Conservation (phyloP, 30 jellyfish, hydroid and myxozoan species). For the Sanderia malayensis region DNA sequence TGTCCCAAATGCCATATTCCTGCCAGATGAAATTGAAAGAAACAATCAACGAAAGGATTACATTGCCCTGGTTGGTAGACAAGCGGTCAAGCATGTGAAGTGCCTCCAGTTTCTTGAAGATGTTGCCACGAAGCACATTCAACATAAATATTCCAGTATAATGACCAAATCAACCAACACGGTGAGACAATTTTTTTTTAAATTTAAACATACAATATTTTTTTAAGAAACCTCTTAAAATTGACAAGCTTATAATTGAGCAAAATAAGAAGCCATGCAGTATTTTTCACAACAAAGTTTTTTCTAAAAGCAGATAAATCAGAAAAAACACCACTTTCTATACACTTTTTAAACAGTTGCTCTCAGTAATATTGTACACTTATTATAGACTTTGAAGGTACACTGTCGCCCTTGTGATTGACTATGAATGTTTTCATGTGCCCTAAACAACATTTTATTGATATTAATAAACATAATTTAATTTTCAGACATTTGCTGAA, state of each 20-base stretch:
- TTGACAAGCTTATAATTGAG: background rate
- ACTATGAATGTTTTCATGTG: no score
- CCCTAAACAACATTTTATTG: no score
- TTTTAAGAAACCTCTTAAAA: background rate
- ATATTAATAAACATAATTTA: no score
- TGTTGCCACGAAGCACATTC: slow-evolving; percentile 25
- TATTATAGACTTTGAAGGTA: no score
- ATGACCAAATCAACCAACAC: slow-evolving; percentile 9
- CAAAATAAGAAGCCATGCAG: background rate
- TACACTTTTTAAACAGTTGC: no score
- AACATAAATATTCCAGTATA: slow-evolving; percentile 19
- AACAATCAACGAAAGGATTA: slow-evolving; percentile 19
- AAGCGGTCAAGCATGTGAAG: slow-evolving; percentile 13
- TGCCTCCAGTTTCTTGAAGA: slow-evolving; percentile 7
- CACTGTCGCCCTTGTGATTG: no score
- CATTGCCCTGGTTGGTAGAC: slow-evolving; percentile 14
- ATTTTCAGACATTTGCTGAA: no score
- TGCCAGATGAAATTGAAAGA: slow-evolving; percentile 17
- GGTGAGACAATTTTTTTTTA: slow-evolving; percentile 1
- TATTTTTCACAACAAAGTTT: no score
- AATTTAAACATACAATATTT: no score
- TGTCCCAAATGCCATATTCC: slow-evolving; percentile 4
- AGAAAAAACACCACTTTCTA: no score
- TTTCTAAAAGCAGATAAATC: no score
- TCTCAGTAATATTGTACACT: no score